A percentile compares a stretch with the other conserved stretches of the same genome.
Conservation (phyloP, 64 coral and sea anemone genomes). For the Astreopora myriophthalma region DNA sequence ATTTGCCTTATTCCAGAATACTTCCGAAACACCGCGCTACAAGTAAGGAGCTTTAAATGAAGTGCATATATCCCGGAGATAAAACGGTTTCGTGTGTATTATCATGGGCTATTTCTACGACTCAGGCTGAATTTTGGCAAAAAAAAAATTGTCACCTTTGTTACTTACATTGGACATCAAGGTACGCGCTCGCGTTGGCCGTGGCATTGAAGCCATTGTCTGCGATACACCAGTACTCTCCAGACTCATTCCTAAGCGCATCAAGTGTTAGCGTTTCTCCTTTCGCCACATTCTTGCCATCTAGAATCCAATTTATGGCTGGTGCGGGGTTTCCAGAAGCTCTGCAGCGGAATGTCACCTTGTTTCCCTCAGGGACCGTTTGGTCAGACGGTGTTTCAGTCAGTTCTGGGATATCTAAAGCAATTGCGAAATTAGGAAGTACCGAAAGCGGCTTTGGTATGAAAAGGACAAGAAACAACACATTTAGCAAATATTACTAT, state of each 20-base stretch:
- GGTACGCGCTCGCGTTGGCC: background rate
- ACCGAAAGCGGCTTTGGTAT: too few relatives aligned
- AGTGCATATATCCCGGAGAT: too few relatives aligned
- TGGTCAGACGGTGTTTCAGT: background rate
- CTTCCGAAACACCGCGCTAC: too few relatives aligned
- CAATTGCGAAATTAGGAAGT: too few relatives aligned
- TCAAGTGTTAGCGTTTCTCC: background rate
- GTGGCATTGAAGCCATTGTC: background rate
- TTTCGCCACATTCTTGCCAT: background rate
- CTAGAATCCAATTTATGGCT: background rate
- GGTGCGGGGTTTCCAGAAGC: conserved; percentile 32
- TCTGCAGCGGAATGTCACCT: background rate
- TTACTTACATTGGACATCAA: conserved; percentile 12
- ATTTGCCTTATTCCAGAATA: too few relatives aligned
- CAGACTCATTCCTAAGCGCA: background rate
- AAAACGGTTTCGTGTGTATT: too few relatives aligned
- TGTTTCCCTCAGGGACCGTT: background rate
- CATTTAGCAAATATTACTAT: too few relatives aligned
- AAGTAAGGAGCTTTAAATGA: too few relatives aligned
- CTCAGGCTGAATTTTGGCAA: background rate
- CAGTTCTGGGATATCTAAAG: background rate
- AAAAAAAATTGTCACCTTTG: background rate
- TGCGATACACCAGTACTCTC: conserved; percentile 4
- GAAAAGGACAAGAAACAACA: too few relatives aligned
- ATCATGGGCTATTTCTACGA: background rate